phyloP scores from a whole-genome alignment of 2,797 vertebrate species.

The Cuculus canorus region DNA sequence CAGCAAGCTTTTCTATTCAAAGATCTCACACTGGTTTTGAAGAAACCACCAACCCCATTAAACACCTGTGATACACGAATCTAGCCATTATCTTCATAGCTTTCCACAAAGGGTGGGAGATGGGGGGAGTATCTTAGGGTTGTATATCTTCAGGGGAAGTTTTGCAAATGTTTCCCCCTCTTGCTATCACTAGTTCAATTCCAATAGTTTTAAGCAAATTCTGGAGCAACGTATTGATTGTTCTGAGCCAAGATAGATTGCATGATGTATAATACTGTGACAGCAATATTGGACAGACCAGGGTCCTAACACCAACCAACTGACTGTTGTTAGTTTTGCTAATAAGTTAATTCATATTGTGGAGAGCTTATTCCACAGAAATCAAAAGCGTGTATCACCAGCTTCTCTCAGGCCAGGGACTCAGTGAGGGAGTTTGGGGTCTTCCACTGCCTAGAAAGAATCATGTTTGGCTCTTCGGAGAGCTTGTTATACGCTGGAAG shows the following conservation, averaged over 20 bases:
- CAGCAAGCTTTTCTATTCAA: neutral
- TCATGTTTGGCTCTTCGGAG: accelerated
- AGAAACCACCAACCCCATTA: conserved; percentile 8
- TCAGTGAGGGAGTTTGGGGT: neutral
- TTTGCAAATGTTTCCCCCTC: neutral
- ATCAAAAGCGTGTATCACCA: neutral
- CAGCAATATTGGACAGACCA: conserved; percentile 24
- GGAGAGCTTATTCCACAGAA: neutral
- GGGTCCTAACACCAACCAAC: neutral
- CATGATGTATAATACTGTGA: neutral
- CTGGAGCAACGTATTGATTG: conserved; percentile 7
- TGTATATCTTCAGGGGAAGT: neutral
- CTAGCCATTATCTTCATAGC: neutral
- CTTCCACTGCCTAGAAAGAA: neutral
- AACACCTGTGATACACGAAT: conserved; percentile 1
- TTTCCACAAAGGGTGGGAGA: neutral
- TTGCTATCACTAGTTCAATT: conserved; percentile 13
- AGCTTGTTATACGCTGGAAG: neutral
- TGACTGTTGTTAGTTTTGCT: neutral
- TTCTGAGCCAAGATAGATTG: conserved; percentile 26
- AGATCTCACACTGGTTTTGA: neutral
- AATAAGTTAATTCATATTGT: neutral
- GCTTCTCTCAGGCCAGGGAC: neutral
- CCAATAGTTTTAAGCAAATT: conserved; percentile 24
- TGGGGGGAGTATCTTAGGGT: neutral